Evolutionary conservation across 1,140 invertebrate genomes (phyloP).

Genomic region (Drosophila albomicans): DNA sequence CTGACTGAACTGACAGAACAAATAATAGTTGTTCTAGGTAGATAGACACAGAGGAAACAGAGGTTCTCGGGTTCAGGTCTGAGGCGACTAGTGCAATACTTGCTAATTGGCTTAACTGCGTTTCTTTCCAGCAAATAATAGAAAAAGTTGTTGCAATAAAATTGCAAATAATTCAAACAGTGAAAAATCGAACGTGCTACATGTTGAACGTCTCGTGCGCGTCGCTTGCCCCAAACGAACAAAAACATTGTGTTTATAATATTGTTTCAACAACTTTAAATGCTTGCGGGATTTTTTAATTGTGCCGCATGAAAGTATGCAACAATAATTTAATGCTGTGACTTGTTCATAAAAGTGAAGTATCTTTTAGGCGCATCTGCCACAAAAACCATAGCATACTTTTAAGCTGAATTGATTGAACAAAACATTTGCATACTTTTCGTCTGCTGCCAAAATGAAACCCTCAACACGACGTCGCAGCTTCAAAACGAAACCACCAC

Average conservation of each 20-base stretch:
- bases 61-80: constrained; percentile 24
- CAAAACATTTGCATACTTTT: constrained; percentile 16
- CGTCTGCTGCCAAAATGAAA: constrained; percentile 50
- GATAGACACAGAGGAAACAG: constrained; percentile 27
- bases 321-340: not conserved
- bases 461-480: constrained; percentile 75
- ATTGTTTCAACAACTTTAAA: not conserved
- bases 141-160: constrained; percentile 73
- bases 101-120: constrained; percentile 76
- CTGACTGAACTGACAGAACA: not conserved
- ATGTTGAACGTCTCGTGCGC: constrained; percentile 66
- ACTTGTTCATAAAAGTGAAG: constrained; percentile 20
- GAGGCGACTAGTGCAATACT: constrained; percentile 9
- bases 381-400: constrained; percentile 36
- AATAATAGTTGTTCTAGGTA: not conserved
- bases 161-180: constrained; percentile 72
- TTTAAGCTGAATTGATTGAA: constrained; percentile 17
- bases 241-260: not conserved
- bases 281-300: not conserved
- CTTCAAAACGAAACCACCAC: constrained; percentile 72
- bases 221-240: constrained; percentile 7
- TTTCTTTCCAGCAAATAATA: constrained; percentile 61
- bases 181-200: constrained; percentile 76
- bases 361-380: constrained; percentile 29
- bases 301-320: constrained; percentile 37